Conservation (phyloP, 1,140 invertebrate genomes). For the Euglossa dilemma region DNA sequence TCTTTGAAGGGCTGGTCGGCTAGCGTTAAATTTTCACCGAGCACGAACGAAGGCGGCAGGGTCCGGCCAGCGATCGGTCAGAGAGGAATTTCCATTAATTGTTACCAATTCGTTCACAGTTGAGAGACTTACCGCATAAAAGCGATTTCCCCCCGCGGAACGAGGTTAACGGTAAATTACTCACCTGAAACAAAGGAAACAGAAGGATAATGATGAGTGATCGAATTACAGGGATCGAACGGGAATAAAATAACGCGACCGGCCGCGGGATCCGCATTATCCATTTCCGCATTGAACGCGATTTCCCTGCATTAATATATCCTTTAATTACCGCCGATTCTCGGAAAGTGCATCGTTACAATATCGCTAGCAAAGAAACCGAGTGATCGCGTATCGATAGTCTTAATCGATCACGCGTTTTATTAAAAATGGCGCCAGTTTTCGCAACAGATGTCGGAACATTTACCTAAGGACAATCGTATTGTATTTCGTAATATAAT, state of each 20-base stretch:
- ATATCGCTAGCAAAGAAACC: background rate
- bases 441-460: background rate
- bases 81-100: constrained; percentile 70
- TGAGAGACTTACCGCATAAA: constrained; percentile 64
- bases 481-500: no score
- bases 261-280: background rate
- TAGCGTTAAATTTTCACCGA: constrained; percentile 15
- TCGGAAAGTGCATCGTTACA: background rate
- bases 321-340: constrained; percentile 4
- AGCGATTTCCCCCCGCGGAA: constrained; percentile 64
- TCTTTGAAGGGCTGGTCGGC: background rate
- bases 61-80: constrained; percentile 12
- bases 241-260: constrained; percentile 9
- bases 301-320: constrained; percentile 12
- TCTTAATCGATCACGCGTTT: no score
- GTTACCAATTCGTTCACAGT: constrained; percentile 69
- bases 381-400: no score
- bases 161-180: constrained; percentile 58
- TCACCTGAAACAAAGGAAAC: constrained; percentile 72
- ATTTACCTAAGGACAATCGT: no score
- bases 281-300: background rate
- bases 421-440: no score
- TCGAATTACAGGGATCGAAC: constrained; percentile 7
- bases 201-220: constrained; percentile 51
- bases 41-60: background rate